Evolutionary conservation across 2,888 invertebrate genomes (phyloP), one percentile per base, ranked within the genome.

Genomic region (Diaperis boleti): DNA sequence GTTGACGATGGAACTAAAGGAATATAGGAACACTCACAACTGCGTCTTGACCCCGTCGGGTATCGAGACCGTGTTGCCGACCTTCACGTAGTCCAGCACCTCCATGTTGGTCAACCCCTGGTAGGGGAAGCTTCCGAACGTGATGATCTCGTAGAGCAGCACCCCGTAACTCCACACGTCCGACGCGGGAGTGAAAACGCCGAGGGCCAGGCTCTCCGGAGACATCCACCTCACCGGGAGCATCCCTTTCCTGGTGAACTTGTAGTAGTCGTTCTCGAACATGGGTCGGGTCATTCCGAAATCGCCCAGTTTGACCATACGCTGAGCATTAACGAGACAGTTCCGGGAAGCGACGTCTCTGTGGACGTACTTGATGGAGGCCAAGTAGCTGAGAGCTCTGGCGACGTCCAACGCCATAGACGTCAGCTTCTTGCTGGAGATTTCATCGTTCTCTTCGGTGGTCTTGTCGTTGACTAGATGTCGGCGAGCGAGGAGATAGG

Each of bases 131-230:
- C 92, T 92, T 6, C 96, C 96, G 81, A 96, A 95, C 0, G 96
- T 94, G 59, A 95, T 89, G 57, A 96, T 92, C 82, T 94, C 92
- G 78, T 91, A 96, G 1, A 96, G 84, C 14, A 95, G 83, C 35
- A 96, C 92, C 3, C 95, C 96, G 77, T 89, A 95, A 26, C 94
- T 91, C 95, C 95, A 96, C 10, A 96, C 89, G 81, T 96, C 96
- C 0, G 95, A 93, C 29, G 91, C 89, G 13, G 92, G 87, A 0
- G 94, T 92, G 80, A 95, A 96, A 55, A 93, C 85, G 7, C 95
- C 95, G 15, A 91, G 84, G 1, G 87, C 88, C 10, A 96, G 82
- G 70, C 92, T 91, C 82, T 96, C 96, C 0, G 95, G 95, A 0
- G 95, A 90, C 95, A 96, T 95, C 95, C 96, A 96, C 64, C 76